Evolutionary conservation across 2,113 vertebrate species (phyloP), one percentile per base, ranked within the genome.

Genomic region (Entomyzon cyanotis): DNA sequence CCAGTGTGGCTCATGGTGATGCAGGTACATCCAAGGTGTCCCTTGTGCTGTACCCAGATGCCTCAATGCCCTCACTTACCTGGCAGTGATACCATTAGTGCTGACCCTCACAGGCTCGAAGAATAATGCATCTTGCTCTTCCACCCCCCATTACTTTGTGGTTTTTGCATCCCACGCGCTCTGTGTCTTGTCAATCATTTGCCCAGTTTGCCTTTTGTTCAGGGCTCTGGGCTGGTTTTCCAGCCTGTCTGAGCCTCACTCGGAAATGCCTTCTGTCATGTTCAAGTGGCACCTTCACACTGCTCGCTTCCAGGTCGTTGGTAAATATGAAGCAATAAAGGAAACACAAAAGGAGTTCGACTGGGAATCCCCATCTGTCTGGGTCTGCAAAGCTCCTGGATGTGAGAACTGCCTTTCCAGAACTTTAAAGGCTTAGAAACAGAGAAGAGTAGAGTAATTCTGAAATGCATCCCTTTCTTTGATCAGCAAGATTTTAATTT

Each of bases 1-100:
- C 17, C 0, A 0, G 17, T 9, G 8, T 10, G 7, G 44, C 64
- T n/a, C 31, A 0, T 0, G 2, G 19, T 15, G 47, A 20, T 69
- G 56, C 30, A 15, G 49, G 20, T 37, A 8, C 7, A 30, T 31
- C 41, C 7, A n/a, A 41, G 37, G 16, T 37, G 52, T 18, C 30
- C 21, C 4, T 10, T 0, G 4, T 28, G 46, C 83, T 47, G 24
- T 33, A 1, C 15, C 31, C 49, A 3, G 15, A 8, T 21, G 77
- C n/a, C n/a, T 27, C 0, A 1, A 11, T 15, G 77, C 20, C 49
- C 50, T 71, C n/a, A 14, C 21, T 58, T 35, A 56, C 14, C 42
- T 39, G 8, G 13, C 22, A 35, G 50, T 73, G 71, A 69, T 89
- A 46, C 86, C 21, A 1, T 28, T 30, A 35, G 5, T 0, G 0